Conservation (phyloP, 2,113 vertebrate genomes). For the Nymphicus hollandicus region DNA sequence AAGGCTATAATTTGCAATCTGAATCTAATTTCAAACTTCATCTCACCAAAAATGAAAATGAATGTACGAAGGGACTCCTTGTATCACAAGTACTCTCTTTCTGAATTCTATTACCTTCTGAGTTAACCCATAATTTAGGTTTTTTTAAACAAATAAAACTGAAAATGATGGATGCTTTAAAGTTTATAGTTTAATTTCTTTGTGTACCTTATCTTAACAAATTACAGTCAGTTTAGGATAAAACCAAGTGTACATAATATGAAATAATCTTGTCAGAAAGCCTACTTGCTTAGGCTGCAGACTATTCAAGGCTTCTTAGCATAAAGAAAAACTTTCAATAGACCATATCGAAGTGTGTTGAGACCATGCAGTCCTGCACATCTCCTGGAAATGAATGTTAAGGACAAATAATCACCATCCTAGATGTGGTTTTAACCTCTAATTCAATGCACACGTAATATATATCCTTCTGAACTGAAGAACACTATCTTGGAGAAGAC, state of each 20-base stretch:
- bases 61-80: slow-evolving; percentile 65
- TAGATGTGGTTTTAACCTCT: background rate
- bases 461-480: background rate
- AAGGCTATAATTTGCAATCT: slow-evolving; percentile 78
- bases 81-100: slow-evolving; percentile 39
- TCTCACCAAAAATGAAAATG: slow-evolving; percentile 75
- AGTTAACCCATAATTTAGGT: slow-evolving; percentile 53
- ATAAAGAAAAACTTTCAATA: slow-evolving; percentile 20
- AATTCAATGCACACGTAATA: background rate
- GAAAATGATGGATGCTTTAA: slow-evolving; percentile 52
- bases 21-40: slow-evolving; percentile 78
- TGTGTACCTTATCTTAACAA: slow-evolving; percentile 42
- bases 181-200: slow-evolving; percentile 40
- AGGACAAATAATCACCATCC: background rate
- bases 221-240: slow-evolving; percentile 4
- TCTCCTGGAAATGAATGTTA: background rate
- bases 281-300: slow-evolving; percentile 9
- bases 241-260: slow-evolving; percentile 4
- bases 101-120: slow-evolving; percentile 49
- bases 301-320: slow-evolving; percentile 32
- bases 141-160: slow-evolving; percentile 65
- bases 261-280: slow-evolving; percentile 23
- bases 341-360: background rate
- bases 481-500: background rate
- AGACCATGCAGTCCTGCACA: background rate